phyloP scores from a whole-genome alignment of 1,140 invertebrate species.

The Acyrthosiphon pisum region DNA sequence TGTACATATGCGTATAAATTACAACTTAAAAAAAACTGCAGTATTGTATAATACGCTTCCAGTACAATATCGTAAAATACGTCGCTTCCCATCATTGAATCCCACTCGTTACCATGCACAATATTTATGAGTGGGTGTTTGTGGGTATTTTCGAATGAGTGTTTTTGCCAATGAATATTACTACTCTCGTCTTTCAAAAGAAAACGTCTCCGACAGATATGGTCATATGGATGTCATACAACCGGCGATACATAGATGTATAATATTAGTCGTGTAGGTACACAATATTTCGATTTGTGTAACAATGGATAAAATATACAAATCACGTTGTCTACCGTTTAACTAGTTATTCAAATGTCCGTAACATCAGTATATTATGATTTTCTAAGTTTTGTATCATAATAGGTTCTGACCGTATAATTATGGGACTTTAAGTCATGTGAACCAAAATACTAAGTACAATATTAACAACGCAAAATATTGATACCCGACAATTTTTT shows the following conservation, averaged over 20 bases:
- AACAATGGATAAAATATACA: neutral
- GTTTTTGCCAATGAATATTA: neutral
- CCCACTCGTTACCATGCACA: neutral
- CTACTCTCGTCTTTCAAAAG: neutral
- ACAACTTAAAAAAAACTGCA: no score
- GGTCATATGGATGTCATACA: neutral
- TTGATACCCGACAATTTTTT: no score
- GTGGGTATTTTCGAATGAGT: neutral
- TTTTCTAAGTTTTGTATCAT: no score
- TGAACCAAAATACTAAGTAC: no score
- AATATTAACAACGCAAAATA: no score
- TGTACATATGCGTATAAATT: neutral
- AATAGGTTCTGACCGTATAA: no score
- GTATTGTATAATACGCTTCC: neutral
- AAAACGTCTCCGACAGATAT: neutral
- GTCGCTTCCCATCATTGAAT: neutral
- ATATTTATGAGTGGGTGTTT: no score
- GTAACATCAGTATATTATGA: no score
- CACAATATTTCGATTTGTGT: neutral
- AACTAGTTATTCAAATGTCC: neutral
- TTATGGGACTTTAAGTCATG: no score
- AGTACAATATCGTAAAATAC: neutral
- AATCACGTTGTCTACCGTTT: neutral
- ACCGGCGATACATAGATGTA: no score
- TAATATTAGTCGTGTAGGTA: no score